Conservation (phyloP, 2,797 vertebrate species). For the Anabacerthia variegaticeps region DNA sequence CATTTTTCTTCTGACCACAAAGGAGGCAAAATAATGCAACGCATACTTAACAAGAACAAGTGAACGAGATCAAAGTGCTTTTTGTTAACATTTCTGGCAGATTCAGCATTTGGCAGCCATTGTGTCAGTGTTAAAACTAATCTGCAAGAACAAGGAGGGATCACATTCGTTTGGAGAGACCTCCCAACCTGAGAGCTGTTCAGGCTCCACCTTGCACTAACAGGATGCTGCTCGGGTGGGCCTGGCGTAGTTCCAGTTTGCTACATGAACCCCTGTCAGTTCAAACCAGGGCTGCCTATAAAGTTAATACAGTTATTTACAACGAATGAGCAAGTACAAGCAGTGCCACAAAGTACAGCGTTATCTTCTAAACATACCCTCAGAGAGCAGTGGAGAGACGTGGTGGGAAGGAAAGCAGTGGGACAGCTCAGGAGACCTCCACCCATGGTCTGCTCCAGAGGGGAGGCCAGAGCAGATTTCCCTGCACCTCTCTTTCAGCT, state of each 20-base stretch:
- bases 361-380: slow-evolving; percentile 47
- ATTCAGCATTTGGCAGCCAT: slow-evolving; percentile 46
- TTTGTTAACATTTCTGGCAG: slow-evolving; percentile 51
- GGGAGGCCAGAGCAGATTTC: not conserved
- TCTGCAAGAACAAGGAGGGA: slow-evolving; percentile 36
- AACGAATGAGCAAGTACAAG: slow-evolving; percentile 49
- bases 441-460: not conserved
- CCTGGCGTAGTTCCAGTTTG: not conserved
- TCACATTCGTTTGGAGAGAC: not conserved
- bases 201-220: slow-evolving; percentile 19
- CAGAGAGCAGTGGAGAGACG: not conserved
- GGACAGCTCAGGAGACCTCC: not conserved
- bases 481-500: not conserved
- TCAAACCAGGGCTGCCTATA: slow-evolving; percentile 16
- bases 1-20: slow-evolving; percentile 32
- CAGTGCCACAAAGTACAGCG: not conserved
- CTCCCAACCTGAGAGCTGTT: slow-evolving; percentile 31
- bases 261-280: slow-evolving; percentile 43
- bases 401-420: not conserved
- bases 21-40: slow-evolving; percentile 28
- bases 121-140: slow-evolving; percentile 15
- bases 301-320: slow-evolving; percentile 63
- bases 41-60: slow-evolving; percentile 28
- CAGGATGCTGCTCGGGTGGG: slow-evolving; percentile 46
- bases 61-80: slow-evolving; percentile 48